phyloP scores from a whole-genome alignment of 2,113 vertebrate species.

The Amazona vittata region DNA sequence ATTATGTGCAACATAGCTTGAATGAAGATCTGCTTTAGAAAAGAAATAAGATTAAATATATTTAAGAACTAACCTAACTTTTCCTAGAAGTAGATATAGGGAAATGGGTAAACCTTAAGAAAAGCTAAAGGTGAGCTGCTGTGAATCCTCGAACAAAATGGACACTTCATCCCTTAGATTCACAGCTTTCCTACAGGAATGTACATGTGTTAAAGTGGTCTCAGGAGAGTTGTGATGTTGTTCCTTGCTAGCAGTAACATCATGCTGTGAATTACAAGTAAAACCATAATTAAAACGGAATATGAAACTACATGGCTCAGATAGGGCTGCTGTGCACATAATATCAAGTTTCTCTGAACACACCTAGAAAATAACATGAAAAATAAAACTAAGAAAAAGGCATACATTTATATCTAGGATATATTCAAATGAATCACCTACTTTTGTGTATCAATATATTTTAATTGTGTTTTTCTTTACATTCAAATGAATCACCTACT shows the following conservation, averaged over 20 bases:
- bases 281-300: constrained; percentile 44
- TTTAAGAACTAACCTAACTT: neutral
- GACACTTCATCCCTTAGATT: neutral
- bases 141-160: neutral
- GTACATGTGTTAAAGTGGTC: neutral
- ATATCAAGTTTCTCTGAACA: neutral
- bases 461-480: neutral
- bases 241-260: neutral
- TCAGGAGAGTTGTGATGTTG: neutral
- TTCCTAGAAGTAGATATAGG: neutral
- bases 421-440: neutral
- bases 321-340: neutral
- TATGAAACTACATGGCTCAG: neutral
- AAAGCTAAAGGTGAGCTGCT: neutral
- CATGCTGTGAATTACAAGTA: constrained; percentile 22
- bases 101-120: neutral
- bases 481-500: neutral
- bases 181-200: neutral
- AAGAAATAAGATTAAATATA: neutral
- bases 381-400: neutral
- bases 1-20: neutral
- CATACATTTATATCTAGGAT: neutral
- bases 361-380: neutral
- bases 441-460: neutral
- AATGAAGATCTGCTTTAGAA: neutral